phyloP scores from a whole-genome alignment of 37 sponge, comb jelly and placozoan species.

The Eunapius fragilis region DNA sequence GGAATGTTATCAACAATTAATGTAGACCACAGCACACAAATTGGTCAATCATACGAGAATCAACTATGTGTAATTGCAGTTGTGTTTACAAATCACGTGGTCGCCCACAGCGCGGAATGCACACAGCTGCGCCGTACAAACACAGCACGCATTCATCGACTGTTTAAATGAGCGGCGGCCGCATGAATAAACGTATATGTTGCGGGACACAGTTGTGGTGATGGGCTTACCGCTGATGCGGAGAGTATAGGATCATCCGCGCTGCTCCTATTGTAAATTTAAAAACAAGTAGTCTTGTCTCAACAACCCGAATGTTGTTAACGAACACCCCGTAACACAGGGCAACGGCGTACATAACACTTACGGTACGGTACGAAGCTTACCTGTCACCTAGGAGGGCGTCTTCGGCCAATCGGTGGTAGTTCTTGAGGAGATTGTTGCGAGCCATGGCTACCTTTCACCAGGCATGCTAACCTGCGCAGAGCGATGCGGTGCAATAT shows the following conservation, averaged over 20 bases:
- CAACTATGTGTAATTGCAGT: too few relatives aligned
- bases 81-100: too few relatives aligned
- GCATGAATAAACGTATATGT: not conserved
- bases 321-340: not conserved
- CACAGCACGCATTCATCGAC: too few relatives aligned
- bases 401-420: conserved; percentile 64
- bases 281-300: too few relatives aligned
- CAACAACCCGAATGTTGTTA: not conserved
- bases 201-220: not conserved
- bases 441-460: too few relatives aligned
- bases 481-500: too few relatives aligned
- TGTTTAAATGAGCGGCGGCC: not conserved
- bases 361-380: not conserved
- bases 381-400: conserved; percentile 43
- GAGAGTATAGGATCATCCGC: conserved; percentile 22
- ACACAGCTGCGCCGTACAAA: too few relatives aligned
- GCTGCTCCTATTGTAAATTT: not conserved
- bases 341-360: too few relatives aligned
- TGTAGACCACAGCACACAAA: not conserved
- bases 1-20: not conserved
- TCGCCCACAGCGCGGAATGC: too few relatives aligned
- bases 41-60: not conserved
- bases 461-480: too few relatives aligned
- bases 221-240: conserved; percentile 57
- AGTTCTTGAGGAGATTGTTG: conserved; percentile 47